A percentile compares a stretch with the other conserved stretches of the same genome.
Conservation (phyloP, 2,797 vertebrate species). For the Thalassophryne amazonica region DNA sequence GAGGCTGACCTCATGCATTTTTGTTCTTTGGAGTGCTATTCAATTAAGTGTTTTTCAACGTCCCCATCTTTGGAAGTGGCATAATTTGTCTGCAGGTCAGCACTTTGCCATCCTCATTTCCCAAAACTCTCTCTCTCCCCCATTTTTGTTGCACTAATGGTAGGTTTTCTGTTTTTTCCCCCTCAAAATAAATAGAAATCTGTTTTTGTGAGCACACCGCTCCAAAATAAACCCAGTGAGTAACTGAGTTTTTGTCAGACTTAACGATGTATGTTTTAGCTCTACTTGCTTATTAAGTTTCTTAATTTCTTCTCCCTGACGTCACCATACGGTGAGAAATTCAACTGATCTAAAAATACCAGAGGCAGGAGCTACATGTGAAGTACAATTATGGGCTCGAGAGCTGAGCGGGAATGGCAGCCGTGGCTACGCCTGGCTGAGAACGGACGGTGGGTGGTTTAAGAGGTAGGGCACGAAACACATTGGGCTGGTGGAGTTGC, state of each 20-base stretch:
- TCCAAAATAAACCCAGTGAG: slow-evolving; percentile 63
- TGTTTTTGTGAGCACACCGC: slow-evolving; percentile 36
- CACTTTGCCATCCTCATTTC: slow-evolving; percentile 22
- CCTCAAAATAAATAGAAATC: slow-evolving; percentile 66
- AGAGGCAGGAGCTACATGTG: slow-evolving; percentile 54
- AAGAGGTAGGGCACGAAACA: slow-evolving; percentile 59
- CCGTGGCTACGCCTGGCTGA: slow-evolving; percentile 50
- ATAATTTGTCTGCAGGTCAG: slow-evolving; percentile 53
- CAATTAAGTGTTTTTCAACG: slow-evolving; percentile 52
- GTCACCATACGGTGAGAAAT: slow-evolving; percentile 58
- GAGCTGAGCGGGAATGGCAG: slow-evolving; percentile 65
- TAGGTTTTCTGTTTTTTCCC: slow-evolving; percentile 60
- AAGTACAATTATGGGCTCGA: slow-evolving; percentile 79
- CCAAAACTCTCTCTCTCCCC: slow-evolving; percentile 24
- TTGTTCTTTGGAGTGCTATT: slow-evolving; percentile 55
- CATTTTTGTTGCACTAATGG: slow-evolving; percentile 53
- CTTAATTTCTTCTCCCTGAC: slow-evolving; percentile 70
- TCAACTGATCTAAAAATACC: slow-evolving; percentile 76
- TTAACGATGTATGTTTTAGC: slow-evolving; percentile 76
- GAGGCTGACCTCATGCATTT: slow-evolving; percentile 70
- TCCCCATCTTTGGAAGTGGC: slow-evolving; percentile 43
- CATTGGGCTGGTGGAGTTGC: slow-evolving; percentile 42
- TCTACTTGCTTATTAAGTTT: slow-evolving; percentile 75
- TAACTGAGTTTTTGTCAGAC: slow-evolving; percentile 59
- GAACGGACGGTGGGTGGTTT: slow-evolving; percentile 69